Percentiles rank a stretch among this genome's conserved stretches.
phyloP scores from a whole-genome alignment of 2,797 vertebrate species.

The Odontamblyopus rebecca region DNA sequence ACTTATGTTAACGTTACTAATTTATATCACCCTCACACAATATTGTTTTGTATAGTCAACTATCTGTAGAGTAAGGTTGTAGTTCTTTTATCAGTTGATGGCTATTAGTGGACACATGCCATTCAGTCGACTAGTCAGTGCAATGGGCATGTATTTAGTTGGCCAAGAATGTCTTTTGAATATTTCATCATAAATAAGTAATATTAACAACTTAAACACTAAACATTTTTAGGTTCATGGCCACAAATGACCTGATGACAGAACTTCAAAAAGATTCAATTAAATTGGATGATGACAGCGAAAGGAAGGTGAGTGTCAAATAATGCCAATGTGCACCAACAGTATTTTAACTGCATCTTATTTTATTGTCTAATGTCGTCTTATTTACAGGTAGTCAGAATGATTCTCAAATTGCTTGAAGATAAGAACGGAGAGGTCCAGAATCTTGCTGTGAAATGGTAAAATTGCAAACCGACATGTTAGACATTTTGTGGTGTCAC shows the following conservation, averaged over 20 bases:
- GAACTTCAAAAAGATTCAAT: conserved; percentile 99
- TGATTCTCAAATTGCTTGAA: conserved; percentile 97
- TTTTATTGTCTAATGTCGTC: not conserved
- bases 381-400: conserved; percentile 87
- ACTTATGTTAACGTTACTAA: too few species aligned
- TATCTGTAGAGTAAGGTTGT: too few species aligned
- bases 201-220: not conserved
- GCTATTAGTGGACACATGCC: too few species aligned
- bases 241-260: conserved; percentile 98
- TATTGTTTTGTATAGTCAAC: too few species aligned
- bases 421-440: conserved; percentile 99
- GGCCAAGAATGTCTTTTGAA: too few species aligned
- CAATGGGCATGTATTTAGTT: too few species aligned
- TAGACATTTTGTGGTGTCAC: not conserved
- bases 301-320: conserved; percentile 82
- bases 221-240: conserved; percentile 89
- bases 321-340: not conserved
- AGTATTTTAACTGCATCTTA: not conserved
- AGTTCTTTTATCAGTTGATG: too few species aligned
- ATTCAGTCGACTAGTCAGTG: too few species aligned
- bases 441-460: conserved; percentile 99
- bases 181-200: too few species aligned
- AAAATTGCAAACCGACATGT: conserved; percentile 27
- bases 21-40: too few species aligned
- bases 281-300: conserved; percentile 98